Percentiles rank a stretch among this genome's conserved stretches.
These are phyloP conservation scores for Thera britannica DNA, from an alignment of 2,888 invertebrate species.

Conservation along the genomic window DNA sequence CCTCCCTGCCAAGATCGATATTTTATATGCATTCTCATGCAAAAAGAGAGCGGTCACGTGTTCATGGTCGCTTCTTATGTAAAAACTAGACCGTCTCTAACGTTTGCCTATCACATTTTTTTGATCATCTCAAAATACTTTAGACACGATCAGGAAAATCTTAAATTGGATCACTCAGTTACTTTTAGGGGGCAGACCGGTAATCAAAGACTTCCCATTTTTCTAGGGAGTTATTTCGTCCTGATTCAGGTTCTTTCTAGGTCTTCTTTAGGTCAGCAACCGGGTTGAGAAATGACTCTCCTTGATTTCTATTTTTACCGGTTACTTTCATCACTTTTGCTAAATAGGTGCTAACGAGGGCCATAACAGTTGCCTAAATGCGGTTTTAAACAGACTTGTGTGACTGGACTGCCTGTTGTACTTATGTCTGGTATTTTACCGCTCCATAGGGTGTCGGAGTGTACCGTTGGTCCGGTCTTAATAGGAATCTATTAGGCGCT, in stretches of 20 bases:
- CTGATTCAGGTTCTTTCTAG: neutral
- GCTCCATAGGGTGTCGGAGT: neutral
- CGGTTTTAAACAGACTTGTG: neutral
- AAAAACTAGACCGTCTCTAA: neutral
- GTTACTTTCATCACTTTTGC: neutral
- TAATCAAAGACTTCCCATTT: constrained; percentile 13
- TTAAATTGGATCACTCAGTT: constrained; percentile 8
- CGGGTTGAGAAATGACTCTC: neutral
- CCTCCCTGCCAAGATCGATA: constrained; percentile 25
- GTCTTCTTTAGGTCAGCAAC: neutral
- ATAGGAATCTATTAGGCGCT: constrained; percentile 5
- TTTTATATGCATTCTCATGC: constrained; percentile 22
- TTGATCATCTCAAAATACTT: neutral
- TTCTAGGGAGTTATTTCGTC: neutral
- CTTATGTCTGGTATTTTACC: neutral
- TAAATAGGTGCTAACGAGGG: neutral
- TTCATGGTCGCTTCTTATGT: constrained; percentile 7
- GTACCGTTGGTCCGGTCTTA: neutral
- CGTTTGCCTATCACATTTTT: neutral
- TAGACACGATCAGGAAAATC: constrained; percentile 1
- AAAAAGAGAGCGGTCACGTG: constrained; percentile 16
- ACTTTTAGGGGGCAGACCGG: constrained; percentile 1
- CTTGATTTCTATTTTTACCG: neutral
- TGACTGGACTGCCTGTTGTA: constrained; percentile 2
- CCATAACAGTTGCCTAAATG: neutral